Evolutionary conservation across 2,113 vertebrate genomes (phyloP).

Genomic region (Anser cygnoides): DNA sequence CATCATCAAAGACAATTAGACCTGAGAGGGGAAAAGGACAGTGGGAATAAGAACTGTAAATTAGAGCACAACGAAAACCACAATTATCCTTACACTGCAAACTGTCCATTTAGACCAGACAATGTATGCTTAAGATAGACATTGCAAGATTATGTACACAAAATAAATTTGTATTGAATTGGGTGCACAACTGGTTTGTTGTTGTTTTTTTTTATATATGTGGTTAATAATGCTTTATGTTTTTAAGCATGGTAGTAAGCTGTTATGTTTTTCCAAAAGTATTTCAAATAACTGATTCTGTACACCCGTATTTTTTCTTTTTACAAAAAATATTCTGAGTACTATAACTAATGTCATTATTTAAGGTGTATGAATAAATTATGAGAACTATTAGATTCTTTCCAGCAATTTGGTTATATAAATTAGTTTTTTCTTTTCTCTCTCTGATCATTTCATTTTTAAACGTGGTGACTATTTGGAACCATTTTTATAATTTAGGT

Average conservation of each 20-base stretch:
- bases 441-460: neutral
- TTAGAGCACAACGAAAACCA: conserved; percentile 23
- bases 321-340: neutral
- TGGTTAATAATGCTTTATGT: neutral
- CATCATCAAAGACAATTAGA: neutral
- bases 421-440: neutral
- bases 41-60: neutral
- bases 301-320: neutral
- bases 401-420: neutral
- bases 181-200: neutral
- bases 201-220: neutral
- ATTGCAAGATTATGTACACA: conserved; percentile 69
- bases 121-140: conserved; percentile 74
- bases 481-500: neutral
- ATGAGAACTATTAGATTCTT: neutral
- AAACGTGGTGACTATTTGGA: neutral
- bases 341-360: neutral
- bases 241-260: neutral
- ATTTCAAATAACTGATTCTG: neutral
- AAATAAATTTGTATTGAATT: conserved; percentile 44
- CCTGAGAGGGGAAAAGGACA: neutral
- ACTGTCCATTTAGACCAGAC: conserved; percentile 69
- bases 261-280: neutral
- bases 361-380: neutral
- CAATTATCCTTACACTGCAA: conserved; percentile 51